Conservation (phyloP, 2,797 vertebrate genomes). For the Squalus acanthias region DNA sequence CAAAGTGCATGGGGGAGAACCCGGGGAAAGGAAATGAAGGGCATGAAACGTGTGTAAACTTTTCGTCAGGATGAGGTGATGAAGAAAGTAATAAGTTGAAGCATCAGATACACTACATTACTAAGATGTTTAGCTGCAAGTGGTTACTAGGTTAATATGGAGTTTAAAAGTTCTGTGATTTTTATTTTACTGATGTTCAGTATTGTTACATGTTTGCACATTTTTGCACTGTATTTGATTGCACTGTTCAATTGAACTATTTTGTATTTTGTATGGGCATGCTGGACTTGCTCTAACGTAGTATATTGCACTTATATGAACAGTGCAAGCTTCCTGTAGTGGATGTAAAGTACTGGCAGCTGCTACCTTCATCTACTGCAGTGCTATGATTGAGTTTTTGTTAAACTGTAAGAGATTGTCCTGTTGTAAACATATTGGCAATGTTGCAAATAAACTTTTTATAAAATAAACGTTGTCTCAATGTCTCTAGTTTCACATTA, state of each 20-base stretch:
- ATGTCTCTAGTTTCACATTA: not conserved
- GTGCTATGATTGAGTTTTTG: not conserved
- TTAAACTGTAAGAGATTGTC: constrained; percentile 15
- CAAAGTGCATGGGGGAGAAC: not conserved
- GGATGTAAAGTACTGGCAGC: not conserved
- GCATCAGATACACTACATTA: constrained; percentile 5
- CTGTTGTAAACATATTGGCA: not conserved
- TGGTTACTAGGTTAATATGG: not conserved
- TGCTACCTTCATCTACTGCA: constrained; percentile 14
- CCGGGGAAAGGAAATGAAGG: not conserved
- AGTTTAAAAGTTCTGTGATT: constrained; percentile 13
- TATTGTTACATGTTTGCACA: constrained; percentile 35
- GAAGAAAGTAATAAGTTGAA: not conserved
- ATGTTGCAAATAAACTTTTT: constrained; percentile 29
- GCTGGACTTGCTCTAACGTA: constrained; percentile 34
- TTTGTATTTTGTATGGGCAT: constrained; percentile 36
- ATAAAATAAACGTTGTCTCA: not conserved
- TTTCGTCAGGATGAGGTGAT: not conserved
- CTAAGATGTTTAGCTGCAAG: not conserved
- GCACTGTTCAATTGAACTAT: constrained; percentile 27
- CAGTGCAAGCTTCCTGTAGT: not conserved
- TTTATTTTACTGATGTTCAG: constrained; percentile 22
- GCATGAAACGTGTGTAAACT: not conserved
- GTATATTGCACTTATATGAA: not conserved
- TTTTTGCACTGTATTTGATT: constrained; percentile 34